Percentiles rank a stretch among this genome's conserved stretches.
Conservation (phyloP, 2,797 vertebrate species). For the Hydrolagus colliei region DNA sequence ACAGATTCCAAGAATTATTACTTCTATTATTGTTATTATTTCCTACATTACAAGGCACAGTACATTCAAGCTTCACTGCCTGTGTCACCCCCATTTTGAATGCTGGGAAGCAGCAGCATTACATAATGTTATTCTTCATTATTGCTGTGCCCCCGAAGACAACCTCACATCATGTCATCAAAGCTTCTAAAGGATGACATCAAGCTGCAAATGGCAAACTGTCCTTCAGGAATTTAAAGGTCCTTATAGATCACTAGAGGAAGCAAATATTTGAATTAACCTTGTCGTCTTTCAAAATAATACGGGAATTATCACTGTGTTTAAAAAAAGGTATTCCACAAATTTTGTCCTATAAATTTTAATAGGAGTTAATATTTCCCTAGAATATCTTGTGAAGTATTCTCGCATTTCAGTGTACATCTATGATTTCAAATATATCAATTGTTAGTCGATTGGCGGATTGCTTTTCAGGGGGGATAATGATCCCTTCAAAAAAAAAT, state of each 20-base stretch:
- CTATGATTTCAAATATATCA: too few relatives aligned
- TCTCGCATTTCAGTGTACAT: too few relatives aligned
- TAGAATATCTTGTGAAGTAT: too few relatives aligned
- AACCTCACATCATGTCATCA: neutral
- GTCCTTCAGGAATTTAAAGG: neutral
- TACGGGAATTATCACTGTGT: too few relatives aligned
- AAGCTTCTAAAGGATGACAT: neutral
- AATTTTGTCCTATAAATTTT: too few relatives aligned
- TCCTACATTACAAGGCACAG: neutral
- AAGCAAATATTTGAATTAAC: constrained; percentile 6
- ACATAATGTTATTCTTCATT: neutral
- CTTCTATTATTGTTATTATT: too few relatives aligned
- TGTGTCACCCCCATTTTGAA: neutral
- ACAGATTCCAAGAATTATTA: neutral
- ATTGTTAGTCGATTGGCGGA: too few relatives aligned
- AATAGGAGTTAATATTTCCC: too few relatives aligned
- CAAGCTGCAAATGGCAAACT: neutral
- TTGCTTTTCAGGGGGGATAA: too few relatives aligned
- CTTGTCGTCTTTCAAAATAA: neutral
- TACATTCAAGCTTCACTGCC: neutral
- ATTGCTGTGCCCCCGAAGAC: neutral
- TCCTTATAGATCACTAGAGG: neutral
- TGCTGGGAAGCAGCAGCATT: neutral
- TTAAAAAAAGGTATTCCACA: too few relatives aligned
- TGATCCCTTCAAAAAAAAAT: too few relatives aligned